phyloP scores from a whole-genome alignment of 2,113 vertebrate species.

The Chamaea fasciata region DNA sequence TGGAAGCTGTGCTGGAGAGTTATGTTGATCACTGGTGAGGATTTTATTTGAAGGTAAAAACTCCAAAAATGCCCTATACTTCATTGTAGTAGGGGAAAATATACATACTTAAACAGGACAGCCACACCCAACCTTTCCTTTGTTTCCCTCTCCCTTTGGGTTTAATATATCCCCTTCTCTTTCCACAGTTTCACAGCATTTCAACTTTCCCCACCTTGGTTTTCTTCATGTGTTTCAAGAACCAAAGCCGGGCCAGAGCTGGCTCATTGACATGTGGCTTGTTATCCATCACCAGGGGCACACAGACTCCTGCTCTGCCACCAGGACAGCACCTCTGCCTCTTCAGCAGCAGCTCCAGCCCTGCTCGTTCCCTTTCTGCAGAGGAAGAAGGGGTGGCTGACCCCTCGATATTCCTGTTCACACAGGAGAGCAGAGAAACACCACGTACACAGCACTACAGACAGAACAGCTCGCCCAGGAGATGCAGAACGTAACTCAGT shows the following conservation, averaged over 20 bases:
- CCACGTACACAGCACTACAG: accelerated
- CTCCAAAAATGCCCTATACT: neutral
- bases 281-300: neutral
- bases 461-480: neutral
- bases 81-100: neutral
- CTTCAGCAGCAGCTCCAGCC: neutral
- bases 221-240: neutral
- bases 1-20: neutral
- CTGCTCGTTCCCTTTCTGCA: accelerated
- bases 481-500: neutral
- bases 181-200: neutral
- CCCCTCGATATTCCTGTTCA: neutral
- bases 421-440: accelerated
- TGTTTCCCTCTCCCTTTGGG: accelerated
- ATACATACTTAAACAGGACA: neutral
- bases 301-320: neutral
- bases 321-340: neutral
- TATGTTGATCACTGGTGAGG: neutral
- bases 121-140: neutral
- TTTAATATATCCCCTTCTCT: neutral
- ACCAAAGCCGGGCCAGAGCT: neutral
- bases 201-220: neutral
- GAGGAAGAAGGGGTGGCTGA: neutral
- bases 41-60: neutral
- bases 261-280: accelerated